Conservation (phyloP, 2,797 vertebrate species). For the Molossus alvarezi region DNA sequence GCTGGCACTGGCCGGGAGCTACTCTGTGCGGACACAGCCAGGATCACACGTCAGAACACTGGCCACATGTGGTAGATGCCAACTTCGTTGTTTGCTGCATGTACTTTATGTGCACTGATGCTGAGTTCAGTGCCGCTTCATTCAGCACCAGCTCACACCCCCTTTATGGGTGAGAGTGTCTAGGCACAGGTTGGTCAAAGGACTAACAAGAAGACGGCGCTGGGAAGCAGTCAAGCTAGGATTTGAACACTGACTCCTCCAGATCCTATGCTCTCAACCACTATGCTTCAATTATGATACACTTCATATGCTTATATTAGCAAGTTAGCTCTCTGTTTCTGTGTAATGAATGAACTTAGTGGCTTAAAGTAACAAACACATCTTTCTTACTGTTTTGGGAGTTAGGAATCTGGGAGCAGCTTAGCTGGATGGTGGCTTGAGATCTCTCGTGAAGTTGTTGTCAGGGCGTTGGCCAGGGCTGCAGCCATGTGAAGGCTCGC, state of each 20-base stretch:
- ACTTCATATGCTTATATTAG: background rate
- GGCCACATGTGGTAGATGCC: background rate
- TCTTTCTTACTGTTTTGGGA: background rate
- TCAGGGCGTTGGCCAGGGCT: background rate
- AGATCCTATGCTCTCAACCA: too few relatives aligned
- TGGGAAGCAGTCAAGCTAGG: background rate
- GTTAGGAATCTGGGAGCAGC: background rate
- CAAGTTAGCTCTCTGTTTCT: background rate
- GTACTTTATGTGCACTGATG: fast-evolving
- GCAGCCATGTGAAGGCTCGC: background rate
- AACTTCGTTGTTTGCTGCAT: fast-evolving
- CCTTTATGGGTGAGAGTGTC: background rate
- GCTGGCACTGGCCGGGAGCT: background rate
- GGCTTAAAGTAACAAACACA: background rate
- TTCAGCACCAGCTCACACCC: background rate
- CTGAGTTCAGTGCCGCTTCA: background rate
- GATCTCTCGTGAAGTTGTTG: background rate
- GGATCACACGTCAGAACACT: fast-evolving
- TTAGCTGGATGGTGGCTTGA: background rate
- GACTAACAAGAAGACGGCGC: background rate
- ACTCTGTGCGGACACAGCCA: background rate
- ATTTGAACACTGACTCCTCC: too few relatives aligned
- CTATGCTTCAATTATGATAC: background rate
- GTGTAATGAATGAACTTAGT: background rate
- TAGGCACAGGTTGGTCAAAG: background rate